A percentile compares a stretch with the other conserved stretches of the same genome.
Evolutionary conservation across 2,113 vertebrate species (phyloP).

Genomic region (Gymnarchus niloticus): DNA sequence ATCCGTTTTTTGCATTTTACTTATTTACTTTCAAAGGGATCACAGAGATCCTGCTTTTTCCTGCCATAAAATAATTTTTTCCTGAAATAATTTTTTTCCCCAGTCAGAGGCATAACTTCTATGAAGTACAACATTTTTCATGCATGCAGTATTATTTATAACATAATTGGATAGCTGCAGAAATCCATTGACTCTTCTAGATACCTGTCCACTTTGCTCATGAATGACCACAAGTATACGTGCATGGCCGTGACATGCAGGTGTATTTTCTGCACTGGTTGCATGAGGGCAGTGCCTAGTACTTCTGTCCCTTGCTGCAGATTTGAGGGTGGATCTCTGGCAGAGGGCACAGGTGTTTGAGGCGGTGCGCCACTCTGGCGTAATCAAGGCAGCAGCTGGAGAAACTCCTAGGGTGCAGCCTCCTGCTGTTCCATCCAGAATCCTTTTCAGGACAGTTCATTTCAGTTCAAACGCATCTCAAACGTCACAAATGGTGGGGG

Average conservation of each 20-base stretch:
- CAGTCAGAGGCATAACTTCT: background rate
- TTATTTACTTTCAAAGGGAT: too few relatives aligned
- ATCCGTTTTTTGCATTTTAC: too few relatives aligned
- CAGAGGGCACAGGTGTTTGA: background rate
- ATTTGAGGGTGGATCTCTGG: background rate
- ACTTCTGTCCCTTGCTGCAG: background rate
- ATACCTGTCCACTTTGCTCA: background rate
- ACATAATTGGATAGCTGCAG: background rate
- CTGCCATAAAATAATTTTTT: background rate
- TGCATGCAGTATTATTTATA: background rate
- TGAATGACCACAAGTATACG: background rate
- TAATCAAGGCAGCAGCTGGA: background rate
- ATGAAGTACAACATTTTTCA: background rate
- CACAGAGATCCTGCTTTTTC: background rate
- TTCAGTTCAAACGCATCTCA: background rate
- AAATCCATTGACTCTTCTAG: background rate
- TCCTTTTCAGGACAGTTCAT: background rate
- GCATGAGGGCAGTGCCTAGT: background rate
- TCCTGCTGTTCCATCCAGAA: background rate
- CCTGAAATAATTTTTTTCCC: background rate
- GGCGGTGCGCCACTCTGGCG: background rate
- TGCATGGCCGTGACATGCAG: background rate
- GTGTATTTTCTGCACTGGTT: background rate
- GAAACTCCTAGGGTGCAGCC: background rate
- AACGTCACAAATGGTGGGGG: background rate